These are phyloP conservation scores for Pogoniulus pusillus DNA, from an alignment of 2,797 vertebrate genomes.

Conservation along the genomic window DNA sequence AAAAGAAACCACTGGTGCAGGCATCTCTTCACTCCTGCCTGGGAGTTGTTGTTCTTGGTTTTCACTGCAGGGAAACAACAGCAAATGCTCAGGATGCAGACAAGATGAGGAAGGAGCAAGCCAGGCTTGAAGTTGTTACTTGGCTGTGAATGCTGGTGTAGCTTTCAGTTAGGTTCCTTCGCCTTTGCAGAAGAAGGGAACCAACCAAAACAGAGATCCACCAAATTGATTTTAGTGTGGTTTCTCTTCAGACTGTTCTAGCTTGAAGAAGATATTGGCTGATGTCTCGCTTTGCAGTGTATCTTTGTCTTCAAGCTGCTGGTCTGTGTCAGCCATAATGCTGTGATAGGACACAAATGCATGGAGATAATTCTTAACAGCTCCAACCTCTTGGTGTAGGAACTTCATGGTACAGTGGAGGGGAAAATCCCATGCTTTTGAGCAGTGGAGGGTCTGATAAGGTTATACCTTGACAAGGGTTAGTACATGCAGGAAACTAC, in stretches of 20 bases:
- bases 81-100: not conserved
- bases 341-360: not conserved
- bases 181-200: not conserved
- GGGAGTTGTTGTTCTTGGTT: not conserved
- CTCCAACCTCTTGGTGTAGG: not conserved
- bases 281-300: not conserved
- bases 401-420: not conserved
- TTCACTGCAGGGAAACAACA: not conserved
- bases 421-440: not conserved
- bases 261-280: not conserved
- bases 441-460: not conserved
- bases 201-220: not conserved
- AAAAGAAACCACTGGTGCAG: not conserved
- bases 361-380: not conserved
- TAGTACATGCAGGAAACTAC: not conserved
- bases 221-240: not conserved
- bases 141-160: not conserved
- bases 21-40: not conserved
- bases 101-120: not conserved
- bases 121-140: not conserved
- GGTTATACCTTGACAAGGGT: not conserved
- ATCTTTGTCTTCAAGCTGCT: not conserved
- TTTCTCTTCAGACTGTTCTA: not conserved
- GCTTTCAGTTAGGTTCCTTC: not conserved
- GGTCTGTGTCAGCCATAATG: not conserved